These are phyloP conservation scores for Drosophila trapezifrons DNA, from an alignment of 1,140 invertebrate species.

Conservation along the genomic window DNA sequence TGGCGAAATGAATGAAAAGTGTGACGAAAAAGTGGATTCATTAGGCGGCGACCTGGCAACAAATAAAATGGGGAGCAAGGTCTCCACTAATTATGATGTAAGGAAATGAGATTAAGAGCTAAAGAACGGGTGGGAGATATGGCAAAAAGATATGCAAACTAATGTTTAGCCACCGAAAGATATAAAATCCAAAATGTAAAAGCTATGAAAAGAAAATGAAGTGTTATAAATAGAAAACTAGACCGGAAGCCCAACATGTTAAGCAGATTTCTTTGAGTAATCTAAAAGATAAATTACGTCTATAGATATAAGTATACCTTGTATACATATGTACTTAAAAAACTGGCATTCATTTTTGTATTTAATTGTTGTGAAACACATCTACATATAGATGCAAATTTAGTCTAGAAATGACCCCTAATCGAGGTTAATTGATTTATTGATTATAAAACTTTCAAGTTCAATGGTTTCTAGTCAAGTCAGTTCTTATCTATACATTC, in stretches of 20 bases:
- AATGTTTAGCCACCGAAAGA: not conserved
- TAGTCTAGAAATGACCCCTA: not conserved
- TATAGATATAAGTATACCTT: not conserved
- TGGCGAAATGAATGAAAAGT: constrained; percentile 46
- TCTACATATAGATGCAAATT: too few species aligned
- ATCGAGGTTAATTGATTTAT: not conserved
- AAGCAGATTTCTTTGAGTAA: not conserved
- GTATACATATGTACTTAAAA: not conserved
- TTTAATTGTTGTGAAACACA: not conserved
- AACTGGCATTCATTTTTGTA: too few species aligned
- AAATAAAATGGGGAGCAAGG: constrained; percentile 13
- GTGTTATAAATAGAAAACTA: constrained; percentile 12
- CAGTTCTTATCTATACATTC: constrained; percentile 13
- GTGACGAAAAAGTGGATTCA: constrained; percentile 46
- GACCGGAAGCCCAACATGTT: constrained; percentile 12
- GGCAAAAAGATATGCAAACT: not conserved
- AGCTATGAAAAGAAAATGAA: not conserved
- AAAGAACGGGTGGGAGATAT: not conserved
- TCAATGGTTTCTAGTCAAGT: constrained; percentile 27
- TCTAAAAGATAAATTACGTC: constrained; percentile 5
- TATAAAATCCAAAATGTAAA: not conserved
- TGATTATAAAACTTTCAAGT: constrained; percentile 29
- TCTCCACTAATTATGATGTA: constrained; percentile 27
- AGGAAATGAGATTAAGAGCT: constrained; percentile 19
- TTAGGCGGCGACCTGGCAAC: constrained; percentile 32